Base-by-base conservation (phyloP, 1,140 invertebrate species). In the Chlorops oryzae region DNA sequence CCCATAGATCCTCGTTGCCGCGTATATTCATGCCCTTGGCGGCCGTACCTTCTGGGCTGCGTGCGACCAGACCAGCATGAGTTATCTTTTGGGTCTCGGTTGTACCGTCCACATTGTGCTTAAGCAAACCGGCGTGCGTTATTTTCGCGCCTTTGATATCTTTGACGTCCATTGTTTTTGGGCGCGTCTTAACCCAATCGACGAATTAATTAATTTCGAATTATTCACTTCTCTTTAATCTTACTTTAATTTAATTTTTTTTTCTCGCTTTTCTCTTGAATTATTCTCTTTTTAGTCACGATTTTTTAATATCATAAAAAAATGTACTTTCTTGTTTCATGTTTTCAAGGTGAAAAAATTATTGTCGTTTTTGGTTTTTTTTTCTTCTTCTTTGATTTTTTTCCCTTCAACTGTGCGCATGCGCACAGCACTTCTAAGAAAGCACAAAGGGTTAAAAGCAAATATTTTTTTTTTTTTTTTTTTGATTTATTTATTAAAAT, bases 11-110 rank as follows among this genome's bases (percentile, higher is more conserved):
- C 74, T 94, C 91, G 63, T 93, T 86, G 52, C 90, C 91, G 62
- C 92, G 92, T 61, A 94, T 94, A 51, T 88, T 83, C 92, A 95
- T 94, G 21, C 84, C 84, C 65, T 90, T 88, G 52, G 91, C 91
- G 0, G 91, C 91, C 39, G 92, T 92, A 32, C 92, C 92, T 70
- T 92, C 90, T 21, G 89, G 87, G 64, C 87, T 90, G 28, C 91
- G 78, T 12, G 91, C 91, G 53, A 91, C 83, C 54, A 94, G 72
- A 2, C 91, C 91, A 3, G 79, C 79, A 58, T 80, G 79, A 34
- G 78, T 79, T 60, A 79, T 80, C 56, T 72, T 72, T 28, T 72
- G 70, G 20, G 70, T 68, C 25, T 72, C 70, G 21, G 69, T 72
- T 47, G 44, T 69, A 49, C 70, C 70, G 61, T 72, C 70, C 23